Evolutionary conservation across 2,113 vertebrate species (phyloP).

Genomic region (Aptenodytes patagonicus): DNA sequence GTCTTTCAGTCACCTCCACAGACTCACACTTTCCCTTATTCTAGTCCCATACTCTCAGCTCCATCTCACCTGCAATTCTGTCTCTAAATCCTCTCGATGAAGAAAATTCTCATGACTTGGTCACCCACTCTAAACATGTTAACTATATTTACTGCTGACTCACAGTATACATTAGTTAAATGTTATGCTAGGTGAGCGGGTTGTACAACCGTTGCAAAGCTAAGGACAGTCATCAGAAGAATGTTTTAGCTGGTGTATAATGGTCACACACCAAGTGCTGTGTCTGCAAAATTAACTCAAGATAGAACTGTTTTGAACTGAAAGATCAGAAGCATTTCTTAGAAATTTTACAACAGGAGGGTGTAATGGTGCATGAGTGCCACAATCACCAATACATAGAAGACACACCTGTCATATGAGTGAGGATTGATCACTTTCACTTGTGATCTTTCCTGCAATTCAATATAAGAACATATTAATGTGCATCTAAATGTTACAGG

Average conservation of each 20-base stretch:
- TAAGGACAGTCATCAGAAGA: not conserved
- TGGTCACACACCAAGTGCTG: not conserved
- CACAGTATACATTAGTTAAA: not conserved
- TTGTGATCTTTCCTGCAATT: not conserved
- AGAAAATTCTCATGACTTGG: not conserved
- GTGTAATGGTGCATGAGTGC: not conserved
- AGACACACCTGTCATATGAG: not conserved
- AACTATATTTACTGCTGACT: not conserved
- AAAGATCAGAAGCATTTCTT: not conserved
- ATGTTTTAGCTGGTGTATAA: not conserved
- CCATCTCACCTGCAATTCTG: not conserved
- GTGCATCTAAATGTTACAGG: not conserved
- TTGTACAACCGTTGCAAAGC: not conserved
- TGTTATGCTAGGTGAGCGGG: not conserved
- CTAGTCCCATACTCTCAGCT: not conserved
- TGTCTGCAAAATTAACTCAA: not conserved
- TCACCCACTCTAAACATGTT: not conserved
- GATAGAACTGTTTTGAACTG: not conserved
- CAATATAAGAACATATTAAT: not conserved
- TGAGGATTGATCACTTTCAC: not conserved
- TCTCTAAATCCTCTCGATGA: not conserved
- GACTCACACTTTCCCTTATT: not conserved
- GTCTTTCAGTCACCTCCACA: not conserved
- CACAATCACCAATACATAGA: not conserved
- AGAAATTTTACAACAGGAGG: not conserved